Percentiles rank a stretch among this genome's conserved stretches.
Conservation (phyloP, 2,888 invertebrate genomes). For the Drosophila greeni region DNA sequence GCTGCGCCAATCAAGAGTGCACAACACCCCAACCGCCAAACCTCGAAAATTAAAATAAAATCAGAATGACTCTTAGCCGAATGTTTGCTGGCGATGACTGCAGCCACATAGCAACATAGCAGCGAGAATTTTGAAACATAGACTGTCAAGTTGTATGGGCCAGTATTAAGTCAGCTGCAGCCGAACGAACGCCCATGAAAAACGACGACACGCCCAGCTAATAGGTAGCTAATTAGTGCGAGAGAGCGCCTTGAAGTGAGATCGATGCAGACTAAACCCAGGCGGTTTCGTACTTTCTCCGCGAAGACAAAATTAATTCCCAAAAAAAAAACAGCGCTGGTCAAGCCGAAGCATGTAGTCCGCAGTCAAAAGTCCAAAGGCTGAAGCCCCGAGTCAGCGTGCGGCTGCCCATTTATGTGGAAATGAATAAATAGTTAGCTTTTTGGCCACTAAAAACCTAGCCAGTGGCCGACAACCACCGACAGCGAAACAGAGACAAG, state of each 20-base stretch:
- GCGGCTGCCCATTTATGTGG: slow-evolving; percentile 59
- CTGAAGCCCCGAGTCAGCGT: slow-evolving; percentile 9
- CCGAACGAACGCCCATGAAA: slow-evolving; percentile 13
- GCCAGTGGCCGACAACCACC: slow-evolving; percentile 12
- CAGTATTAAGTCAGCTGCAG: not conserved
- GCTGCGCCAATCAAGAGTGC: slow-evolving; percentile 40
- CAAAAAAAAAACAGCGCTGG: slow-evolving; percentile 18
- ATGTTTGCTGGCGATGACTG: slow-evolving; percentile 11
- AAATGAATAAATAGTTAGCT: slow-evolving; percentile 55
- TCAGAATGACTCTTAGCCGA: slow-evolving; percentile 36
- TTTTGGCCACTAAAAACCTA: slow-evolving; percentile 41
- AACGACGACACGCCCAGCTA: slow-evolving; percentile 43
- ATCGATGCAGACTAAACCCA: slow-evolving; percentile 9
- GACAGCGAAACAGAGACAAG: slow-evolving; percentile 18
- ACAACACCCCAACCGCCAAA: slow-evolving; percentile 15
- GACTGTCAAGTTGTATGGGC: not conserved
- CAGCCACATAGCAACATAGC: not conserved
- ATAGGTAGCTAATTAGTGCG: slow-evolving; percentile 38
- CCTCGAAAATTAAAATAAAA: slow-evolving; percentile 18
- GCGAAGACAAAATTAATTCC: slow-evolving; percentile 19
- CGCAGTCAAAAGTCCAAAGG: slow-evolving; percentile 2
- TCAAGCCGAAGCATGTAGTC: slow-evolving; percentile 16
- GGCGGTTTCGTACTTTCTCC: slow-evolving; percentile 57
- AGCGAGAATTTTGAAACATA: slow-evolving; percentile 58
- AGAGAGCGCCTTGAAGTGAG: not conserved